These are phyloP conservation scores for Procambarus virginalis DNA, from an alignment of 1,140 invertebrate species.

Conservation along the genomic window DNA sequence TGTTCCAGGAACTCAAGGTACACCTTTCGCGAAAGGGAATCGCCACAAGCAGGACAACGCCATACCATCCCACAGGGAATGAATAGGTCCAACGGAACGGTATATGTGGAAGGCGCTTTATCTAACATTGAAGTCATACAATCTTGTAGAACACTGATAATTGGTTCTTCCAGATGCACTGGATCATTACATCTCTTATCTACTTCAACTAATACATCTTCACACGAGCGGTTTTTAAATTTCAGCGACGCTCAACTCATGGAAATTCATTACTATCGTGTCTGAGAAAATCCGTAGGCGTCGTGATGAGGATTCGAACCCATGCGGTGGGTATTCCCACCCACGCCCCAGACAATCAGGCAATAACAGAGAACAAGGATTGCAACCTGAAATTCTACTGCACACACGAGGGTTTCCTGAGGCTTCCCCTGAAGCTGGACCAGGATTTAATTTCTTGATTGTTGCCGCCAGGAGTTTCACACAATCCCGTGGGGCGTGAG, in stretches of 20 bases:
- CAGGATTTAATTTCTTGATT: too few relatives aligned
- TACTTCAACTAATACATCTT: slow-evolving; percentile 30
- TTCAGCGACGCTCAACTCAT: slow-evolving; percentile 11
- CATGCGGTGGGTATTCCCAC: too few relatives aligned
- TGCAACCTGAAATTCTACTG: too few relatives aligned
- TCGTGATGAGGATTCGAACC: too few relatives aligned
- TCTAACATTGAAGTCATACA: slow-evolving; percentile 5
- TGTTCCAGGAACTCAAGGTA: background rate
- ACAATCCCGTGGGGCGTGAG: too few relatives aligned
- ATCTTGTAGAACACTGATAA: slow-evolving; percentile 27
- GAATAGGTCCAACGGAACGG: background rate
- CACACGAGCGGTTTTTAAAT: slow-evolving; percentile 25
- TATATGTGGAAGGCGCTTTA: slow-evolving; percentile 17
- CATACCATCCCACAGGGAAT: slow-evolving; percentile 18
- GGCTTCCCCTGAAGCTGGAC: too few relatives aligned
- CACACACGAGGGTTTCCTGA: too few relatives aligned
- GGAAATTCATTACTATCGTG: slow-evolving; percentile 23
- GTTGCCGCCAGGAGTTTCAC: too few relatives aligned
- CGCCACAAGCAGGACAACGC: slow-evolving; percentile 12
- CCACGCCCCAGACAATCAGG: too few relatives aligned
- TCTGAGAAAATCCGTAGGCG: too few relatives aligned
- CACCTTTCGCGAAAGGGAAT: slow-evolving; percentile 1
- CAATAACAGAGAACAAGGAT: too few relatives aligned
- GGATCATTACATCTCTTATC: slow-evolving; percentile 36
- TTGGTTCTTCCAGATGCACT: slow-evolving; percentile 11